A percentile compares a stretch with the other conserved stretches of the same genome.
These are phyloP conservation scores for Ophiodon elongatus DNA, from an alignment of 2,113 vertebrate species.

Conservation along the genomic window DNA sequence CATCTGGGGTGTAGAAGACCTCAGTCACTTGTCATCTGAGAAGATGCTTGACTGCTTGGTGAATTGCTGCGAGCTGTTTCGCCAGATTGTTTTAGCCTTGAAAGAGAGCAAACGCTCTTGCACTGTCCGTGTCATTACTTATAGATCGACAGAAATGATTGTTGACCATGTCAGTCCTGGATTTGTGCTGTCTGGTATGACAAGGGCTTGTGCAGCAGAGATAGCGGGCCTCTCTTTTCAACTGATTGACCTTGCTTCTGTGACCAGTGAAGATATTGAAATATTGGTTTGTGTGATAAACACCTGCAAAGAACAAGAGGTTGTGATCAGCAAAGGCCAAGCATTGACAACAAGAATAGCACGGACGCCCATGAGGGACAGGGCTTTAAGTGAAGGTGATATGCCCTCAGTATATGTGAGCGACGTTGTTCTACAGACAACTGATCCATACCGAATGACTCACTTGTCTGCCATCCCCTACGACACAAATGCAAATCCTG, in stretches of 20 bases:
- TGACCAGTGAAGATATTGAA: constrained; percentile 83
- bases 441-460: constrained; percentile 79
- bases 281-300: constrained; percentile 82
- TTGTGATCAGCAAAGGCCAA: constrained; percentile 86
- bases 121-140: constrained; percentile 85
- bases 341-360: constrained; percentile 76
- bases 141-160: constrained; percentile 81
- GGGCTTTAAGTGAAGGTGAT: constrained; percentile 11
- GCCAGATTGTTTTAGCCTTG: constrained; percentile 84
- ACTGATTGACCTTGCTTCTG: constrained; percentile 87
- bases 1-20: constrained; percentile 85
- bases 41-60: constrained; percentile 79
- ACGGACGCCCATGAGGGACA: constrained; percentile 67
- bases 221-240: constrained; percentile 86
- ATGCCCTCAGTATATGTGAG: constrained; percentile 44
- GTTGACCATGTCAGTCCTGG: constrained; percentile 87
- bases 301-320: constrained; percentile 82
- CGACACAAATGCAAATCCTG: neutral
- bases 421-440: constrained; percentile 82
- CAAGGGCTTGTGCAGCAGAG: constrained; percentile 86
- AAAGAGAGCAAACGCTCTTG: constrained; percentile 64
- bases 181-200: constrained; percentile 88
- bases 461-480: constrained; percentile 77
- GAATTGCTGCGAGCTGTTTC: constrained; percentile 86
- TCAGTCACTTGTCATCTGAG: constrained; percentile 77